Conservation (phyloP, 2,113 vertebrate species). For the Australoheros scitulus region DNA sequence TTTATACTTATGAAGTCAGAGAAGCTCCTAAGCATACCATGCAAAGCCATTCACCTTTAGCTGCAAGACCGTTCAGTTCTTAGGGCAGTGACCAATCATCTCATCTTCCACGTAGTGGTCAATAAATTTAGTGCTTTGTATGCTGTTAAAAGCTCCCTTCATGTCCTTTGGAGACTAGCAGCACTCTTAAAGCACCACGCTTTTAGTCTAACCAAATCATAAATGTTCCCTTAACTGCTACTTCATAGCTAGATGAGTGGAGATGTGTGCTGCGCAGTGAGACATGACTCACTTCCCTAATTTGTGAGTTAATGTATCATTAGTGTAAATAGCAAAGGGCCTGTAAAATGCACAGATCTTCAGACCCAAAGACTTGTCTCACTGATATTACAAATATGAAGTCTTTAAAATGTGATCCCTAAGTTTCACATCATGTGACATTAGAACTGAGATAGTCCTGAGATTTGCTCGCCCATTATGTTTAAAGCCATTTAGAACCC, state of each 20-base stretch:
- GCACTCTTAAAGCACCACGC: constrained; percentile 23
- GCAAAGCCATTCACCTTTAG: constrained; percentile 72
- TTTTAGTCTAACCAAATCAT: constrained; percentile 35
- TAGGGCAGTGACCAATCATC: constrained; percentile 46
- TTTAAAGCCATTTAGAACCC: constrained; percentile 6
- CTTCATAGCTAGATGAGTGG: constrained; percentile 30
- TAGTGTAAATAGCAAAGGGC: constrained; percentile 17
- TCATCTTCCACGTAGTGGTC: constrained; percentile 32
- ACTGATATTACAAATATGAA: constrained; percentile 24
- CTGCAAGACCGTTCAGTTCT: constrained; percentile 43
- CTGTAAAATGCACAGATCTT: constrained; percentile 2
- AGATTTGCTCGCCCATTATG: constrained; percentile 37
- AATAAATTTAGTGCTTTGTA: constrained; percentile 42
- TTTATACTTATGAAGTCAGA: constrained; percentile 63
- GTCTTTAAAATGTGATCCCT: constrained; percentile 1
- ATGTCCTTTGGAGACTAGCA: constrained; percentile 8
- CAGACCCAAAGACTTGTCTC: background rate
- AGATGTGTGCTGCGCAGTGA: constrained; percentile 9
- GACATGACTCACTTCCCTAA: background rate
- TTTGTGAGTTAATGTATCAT: background rate
- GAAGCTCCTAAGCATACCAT: constrained; percentile 65
- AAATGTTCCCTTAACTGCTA: constrained; percentile 42
- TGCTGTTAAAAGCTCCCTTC: constrained; percentile 45
- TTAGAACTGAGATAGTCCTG: constrained; percentile 44
- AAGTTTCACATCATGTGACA: background rate